Evolutionary conservation across 2,888 invertebrate species (phyloP).

Genomic region (Palloptera scutellata): DNA sequence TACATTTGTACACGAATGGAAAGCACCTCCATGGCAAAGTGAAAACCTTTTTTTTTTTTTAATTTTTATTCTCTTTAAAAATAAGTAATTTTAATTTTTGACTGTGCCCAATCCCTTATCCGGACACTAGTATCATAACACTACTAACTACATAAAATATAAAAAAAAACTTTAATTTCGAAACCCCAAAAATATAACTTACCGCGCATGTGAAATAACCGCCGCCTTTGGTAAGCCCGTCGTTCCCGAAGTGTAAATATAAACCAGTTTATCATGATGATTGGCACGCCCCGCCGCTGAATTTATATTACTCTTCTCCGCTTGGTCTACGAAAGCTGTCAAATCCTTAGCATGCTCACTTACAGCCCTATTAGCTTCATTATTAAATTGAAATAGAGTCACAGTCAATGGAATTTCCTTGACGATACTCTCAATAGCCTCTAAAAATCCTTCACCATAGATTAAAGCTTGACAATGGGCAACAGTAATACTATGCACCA

Average conservation of each 20-base stretch:
- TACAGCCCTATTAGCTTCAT: constrained; percentile 44
- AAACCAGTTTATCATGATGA: constrained; percentile 83
- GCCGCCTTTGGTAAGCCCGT: constrained; percentile 98
- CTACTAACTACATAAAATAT: too few relatives aligned
- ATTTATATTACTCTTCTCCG: constrained; percentile 59
- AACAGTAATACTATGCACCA: constrained; percentile 87
- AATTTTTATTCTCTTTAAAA: too few relatives aligned
- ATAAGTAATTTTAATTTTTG: too few relatives aligned
- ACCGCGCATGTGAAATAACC: constrained; percentile 93
- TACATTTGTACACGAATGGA: too few relatives aligned
- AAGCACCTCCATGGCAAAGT: too few relatives aligned
- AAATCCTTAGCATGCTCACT: constrained; percentile 61
- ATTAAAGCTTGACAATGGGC: constrained; percentile 86
- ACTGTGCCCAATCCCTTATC: too few relatives aligned
- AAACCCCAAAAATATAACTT: constrained; percentile 38
- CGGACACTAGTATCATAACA: too few relatives aligned
- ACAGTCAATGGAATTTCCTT: constrained; percentile 74
- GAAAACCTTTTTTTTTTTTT: too few relatives aligned
- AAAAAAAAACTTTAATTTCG: background rate
- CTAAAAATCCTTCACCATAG: constrained; percentile 69
- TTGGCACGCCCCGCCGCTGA: constrained; percentile 63
- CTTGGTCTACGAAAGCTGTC: constrained; percentile 54
- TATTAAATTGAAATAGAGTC: constrained; percentile 71
- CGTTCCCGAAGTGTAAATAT: constrained; percentile 98
- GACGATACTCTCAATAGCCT: constrained; percentile 75